Conservation (phyloP, 2,113 vertebrate species). For the Sebastes fasciatus region DNA sequence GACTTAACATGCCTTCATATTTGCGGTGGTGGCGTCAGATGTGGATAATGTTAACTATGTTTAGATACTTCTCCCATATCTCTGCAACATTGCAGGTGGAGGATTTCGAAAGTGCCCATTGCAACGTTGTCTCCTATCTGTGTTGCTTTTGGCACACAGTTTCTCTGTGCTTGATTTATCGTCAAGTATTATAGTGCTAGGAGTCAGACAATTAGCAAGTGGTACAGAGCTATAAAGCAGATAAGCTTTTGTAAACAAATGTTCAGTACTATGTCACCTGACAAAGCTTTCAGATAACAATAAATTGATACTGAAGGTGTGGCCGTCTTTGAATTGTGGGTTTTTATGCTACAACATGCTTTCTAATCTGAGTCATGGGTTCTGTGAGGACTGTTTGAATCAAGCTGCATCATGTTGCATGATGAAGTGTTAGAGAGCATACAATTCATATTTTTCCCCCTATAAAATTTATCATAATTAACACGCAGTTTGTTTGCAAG, state of each 20-base stretch:
- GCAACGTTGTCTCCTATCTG: constrained; percentile 37
- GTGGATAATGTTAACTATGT: constrained; percentile 25
- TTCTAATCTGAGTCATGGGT: neutral
- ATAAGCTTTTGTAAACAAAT: constrained; percentile 41
- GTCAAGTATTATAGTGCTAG: neutral
- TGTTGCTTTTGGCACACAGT: constrained; percentile 56
- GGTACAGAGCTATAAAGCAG: neutral
- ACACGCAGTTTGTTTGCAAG: neutral
- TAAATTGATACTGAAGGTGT: constrained; percentile 31
- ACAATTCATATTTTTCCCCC: neutral
- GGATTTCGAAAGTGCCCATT: constrained; percentile 14
- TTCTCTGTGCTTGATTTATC: constrained; percentile 39
- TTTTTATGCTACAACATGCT: constrained; percentile 26
- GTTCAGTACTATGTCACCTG: constrained; percentile 4
- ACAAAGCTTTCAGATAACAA: constrained; percentile 25
- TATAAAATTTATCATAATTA: neutral
- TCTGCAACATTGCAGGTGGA: constrained; percentile 7
- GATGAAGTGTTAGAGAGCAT: neutral
- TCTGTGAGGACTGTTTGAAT: neutral
- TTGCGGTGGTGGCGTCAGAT: constrained; percentile 4
- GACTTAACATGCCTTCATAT: constrained; percentile 31
- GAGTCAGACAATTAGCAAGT: constrained; percentile 6
- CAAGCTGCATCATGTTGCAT: constrained; percentile 20
- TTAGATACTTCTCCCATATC: constrained; percentile 3
- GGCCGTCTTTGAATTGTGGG: constrained; percentile 21